Evolutionary conservation across 2,797 vertebrate genomes (phyloP).

Genomic region (Pangasius sanitwongsei): DNA sequence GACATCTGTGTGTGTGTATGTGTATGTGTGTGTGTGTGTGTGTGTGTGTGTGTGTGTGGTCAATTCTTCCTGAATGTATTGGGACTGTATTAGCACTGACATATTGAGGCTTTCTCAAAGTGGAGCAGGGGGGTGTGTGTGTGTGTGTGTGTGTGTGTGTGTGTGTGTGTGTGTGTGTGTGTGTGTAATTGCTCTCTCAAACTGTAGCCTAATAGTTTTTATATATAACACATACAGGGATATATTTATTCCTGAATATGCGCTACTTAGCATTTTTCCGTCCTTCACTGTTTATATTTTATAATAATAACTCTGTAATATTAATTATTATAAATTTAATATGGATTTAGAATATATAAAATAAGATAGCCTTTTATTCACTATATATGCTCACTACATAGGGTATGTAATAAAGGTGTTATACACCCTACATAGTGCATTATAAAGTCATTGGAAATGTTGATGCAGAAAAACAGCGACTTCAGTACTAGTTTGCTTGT

Average conservation of each 20-base stretch:
- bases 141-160: constrained; percentile 16
- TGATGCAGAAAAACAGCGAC: too few relatives aligned
- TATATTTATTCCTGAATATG: not conserved
- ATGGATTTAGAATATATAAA: too few relatives aligned
- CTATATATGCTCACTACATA: too few relatives aligned
- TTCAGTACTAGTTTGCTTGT: too few relatives aligned
- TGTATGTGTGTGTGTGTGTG: not conserved
- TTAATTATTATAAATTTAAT: too few relatives aligned
- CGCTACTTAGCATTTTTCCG: too few relatives aligned
- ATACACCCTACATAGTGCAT: too few relatives aligned
- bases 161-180: constrained; percentile 3
- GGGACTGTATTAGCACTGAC: constrained; percentile 43
- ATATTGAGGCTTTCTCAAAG: constrained; percentile 50
- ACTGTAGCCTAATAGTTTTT: not conserved
- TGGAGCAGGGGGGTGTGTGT: constrained; percentile 40
- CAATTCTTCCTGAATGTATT: constrained; percentile 27
- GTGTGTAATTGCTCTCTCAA: not conserved
- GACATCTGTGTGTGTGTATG: not conserved
- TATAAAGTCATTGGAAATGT: too few relatives aligned
- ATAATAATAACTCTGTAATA: too few relatives aligned
- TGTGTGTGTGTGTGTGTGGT: constrained; percentile 29
- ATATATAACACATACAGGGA: not conserved
- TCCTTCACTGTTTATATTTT: too few relatives aligned
- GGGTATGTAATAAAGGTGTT: too few relatives aligned
- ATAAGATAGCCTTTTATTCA: too few relatives aligned